Conservation (phyloP, 1,140 invertebrate genomes). For the Drosophila lini region DNA sequence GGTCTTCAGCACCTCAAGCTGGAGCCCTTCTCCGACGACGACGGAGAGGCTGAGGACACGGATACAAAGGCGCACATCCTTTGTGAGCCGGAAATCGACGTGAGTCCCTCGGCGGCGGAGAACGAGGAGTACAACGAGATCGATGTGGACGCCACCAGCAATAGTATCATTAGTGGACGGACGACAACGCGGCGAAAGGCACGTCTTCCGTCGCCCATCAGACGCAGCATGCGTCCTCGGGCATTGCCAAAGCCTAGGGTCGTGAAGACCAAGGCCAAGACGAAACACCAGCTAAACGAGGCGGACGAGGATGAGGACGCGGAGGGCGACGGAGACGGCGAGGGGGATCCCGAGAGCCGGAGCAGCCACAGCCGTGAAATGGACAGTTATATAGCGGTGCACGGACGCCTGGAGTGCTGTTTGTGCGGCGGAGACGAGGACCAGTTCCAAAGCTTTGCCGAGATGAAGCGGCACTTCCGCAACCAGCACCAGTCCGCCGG, state of each 20-base stretch:
- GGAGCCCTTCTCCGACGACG: conserved; percentile 36
- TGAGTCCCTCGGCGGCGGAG: conserved; percentile 20
- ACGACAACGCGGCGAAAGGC: conserved; percentile 1
- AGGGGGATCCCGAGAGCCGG: conserved; percentile 11
- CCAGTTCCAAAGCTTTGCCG: conserved; percentile 35
- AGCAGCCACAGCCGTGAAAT: conserved; percentile 32
- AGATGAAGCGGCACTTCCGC: conserved; percentile 49
- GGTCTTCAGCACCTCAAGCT: conserved; percentile 36
- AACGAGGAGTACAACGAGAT: conserved; percentile 41
- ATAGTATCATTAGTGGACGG: neutral
- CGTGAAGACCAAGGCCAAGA: conserved; percentile 18
- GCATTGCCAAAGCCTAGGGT: neutral
- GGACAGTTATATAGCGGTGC: conserved; percentile 34
- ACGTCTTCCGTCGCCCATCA: conserved; percentile 15
- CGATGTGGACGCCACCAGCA: conserved; percentile 20
- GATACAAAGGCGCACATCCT: conserved; percentile 39
- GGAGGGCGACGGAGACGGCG: conserved; percentile 4
- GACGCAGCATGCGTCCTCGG: conserved; percentile 34
- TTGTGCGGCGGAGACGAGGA: conserved; percentile 23
- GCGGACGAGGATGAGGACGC: conserved; percentile 11
- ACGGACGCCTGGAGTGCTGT: conserved; percentile 42
- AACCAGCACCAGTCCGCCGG: conserved; percentile 41
- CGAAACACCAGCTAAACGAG: conserved; percentile 21
- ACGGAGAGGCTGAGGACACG: neutral
- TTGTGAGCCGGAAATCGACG: conserved; percentile 52